Evolutionary conservation across 2,113 vertebrate species (phyloP).

Genomic region (Chiloscyllium plagiosum): DNA sequence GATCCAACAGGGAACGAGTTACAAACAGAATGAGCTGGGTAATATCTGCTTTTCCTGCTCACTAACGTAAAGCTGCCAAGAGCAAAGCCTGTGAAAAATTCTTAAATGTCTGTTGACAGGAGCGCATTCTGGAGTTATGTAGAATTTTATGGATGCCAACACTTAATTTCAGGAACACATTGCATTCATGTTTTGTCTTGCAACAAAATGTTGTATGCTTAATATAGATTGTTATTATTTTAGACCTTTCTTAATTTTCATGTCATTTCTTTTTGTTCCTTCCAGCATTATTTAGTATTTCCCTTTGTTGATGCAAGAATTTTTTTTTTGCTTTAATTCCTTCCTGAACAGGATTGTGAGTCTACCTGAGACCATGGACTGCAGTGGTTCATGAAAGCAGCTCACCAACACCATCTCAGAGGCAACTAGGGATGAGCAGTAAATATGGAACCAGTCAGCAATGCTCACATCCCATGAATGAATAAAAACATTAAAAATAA

Average conservation of each 20-base stretch:
- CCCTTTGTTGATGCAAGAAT: neutral
- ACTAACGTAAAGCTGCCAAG: neutral
- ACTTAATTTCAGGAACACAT: neutral
- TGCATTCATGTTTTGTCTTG: neutral
- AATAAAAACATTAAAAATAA: no score
- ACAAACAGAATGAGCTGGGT: neutral
- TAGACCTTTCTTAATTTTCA: neutral
- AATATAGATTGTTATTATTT: neutral
- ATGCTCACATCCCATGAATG: no score
- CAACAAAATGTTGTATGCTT: neutral
- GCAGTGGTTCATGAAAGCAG: no score
- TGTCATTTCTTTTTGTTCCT: neutral
- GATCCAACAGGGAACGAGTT: neutral
- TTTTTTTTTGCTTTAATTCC: neutral
- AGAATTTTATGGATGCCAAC: neutral
- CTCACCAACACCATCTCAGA: no score
- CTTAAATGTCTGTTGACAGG: neutral
- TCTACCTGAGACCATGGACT: no score
- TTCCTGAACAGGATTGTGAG: neutral
- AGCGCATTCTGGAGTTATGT: neutral
- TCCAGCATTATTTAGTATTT: neutral
- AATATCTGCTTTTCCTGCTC: neutral
- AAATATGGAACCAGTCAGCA: no score
- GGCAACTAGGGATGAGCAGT: no score
- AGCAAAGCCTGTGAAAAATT: neutral